Base-by-base conservation (phyloP, 2,888 invertebrate genomes). In the Digitonthophagus gazella region DNA sequence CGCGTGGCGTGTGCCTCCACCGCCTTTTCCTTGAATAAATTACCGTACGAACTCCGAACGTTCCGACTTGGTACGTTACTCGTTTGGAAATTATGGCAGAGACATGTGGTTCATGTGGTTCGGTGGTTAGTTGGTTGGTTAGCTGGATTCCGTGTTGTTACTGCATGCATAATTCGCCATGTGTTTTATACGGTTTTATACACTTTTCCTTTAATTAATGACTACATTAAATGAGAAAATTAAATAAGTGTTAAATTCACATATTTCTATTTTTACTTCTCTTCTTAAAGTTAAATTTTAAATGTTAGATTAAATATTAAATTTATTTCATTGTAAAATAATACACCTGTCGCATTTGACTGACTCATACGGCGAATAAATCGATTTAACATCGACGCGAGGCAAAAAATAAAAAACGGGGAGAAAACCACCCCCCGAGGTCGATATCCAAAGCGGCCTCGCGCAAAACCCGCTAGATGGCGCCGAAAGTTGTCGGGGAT, bases 1-100 rank as follows among this genome's bases (percentile, higher is more conserved):
- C 65, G 66, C 55, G 15, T 65, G 67, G 65, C 63, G 61, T 61
- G 61, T 19, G 19, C 61, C n/a, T 5, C 5, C 6, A 19, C 61
- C 14, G 19, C 19, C 61, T 19, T 61, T 19, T 20, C 19, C 61
- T 19, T 61, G 61, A 61, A 61, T 61, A 61, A 61, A 61, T 61
- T 61, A 61, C 61, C 28, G 28, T 11, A 11, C 28, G 8, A 44
- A 6, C 28, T 6, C 28, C 28, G 28, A n/a, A n/a, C n/a, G n/a
- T n/a, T n/a, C 28, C 28, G 28, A n/a, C n/a, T n/a, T n/a, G 28
- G 28, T 44, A 44, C 28, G 28, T 44, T 44, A 44, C 28, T 44
- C 28, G 28, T 44, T 44, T 11, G 28, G 28, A 44, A 44, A 44
- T 44, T 44, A 44, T 44, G 28, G 28, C 28, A 44, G 28, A 44